Conservation (phyloP, 1,140 invertebrate genomes). For the Holcopasites calliopsidis region DNA sequence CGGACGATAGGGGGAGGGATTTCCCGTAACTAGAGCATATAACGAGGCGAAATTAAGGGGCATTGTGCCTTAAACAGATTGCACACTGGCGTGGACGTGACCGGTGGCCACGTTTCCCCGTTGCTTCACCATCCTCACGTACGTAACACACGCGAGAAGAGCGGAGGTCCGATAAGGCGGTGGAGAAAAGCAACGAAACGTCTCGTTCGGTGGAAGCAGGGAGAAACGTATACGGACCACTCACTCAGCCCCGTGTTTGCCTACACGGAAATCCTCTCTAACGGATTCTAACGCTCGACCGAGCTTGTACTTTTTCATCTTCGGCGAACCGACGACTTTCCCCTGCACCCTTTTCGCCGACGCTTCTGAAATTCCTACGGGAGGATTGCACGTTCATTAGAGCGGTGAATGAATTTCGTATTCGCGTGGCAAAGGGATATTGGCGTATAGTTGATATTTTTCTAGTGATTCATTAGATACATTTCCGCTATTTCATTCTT, state of each 20-base stretch:
- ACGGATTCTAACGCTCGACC: conserved; percentile 78
- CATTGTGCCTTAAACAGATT: conserved; percentile 72
- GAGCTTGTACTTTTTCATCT: conserved; percentile 70
- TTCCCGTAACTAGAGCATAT: conserved; percentile 49
- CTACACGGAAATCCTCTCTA: conserved; percentile 80
- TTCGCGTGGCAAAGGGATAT: not conserved
- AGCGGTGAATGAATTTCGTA: not conserved
- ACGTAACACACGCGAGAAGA: conserved; percentile 40
- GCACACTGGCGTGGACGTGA: conserved; percentile 63
- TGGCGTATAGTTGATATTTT: too few relatives aligned
- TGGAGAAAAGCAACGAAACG: conserved; percentile 35
- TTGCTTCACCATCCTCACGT: conserved; percentile 8
- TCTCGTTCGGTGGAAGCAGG: conserved; percentile 25
- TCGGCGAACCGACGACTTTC: conserved; percentile 45
- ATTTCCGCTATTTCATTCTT: too few relatives aligned
- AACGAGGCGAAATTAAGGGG: conserved; percentile 68
- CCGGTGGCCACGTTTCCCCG: conserved; percentile 48
- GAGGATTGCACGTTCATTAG: not conserved
- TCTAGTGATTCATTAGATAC: too few relatives aligned
- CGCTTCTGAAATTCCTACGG: not conserved
- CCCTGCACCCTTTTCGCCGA: not conserved
- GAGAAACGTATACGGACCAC: conserved; percentile 70
- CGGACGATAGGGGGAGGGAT: conserved; percentile 22
- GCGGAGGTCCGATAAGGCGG: conserved; percentile 62
- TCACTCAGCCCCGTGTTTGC: conserved; percentile 76